Conservation (phyloP, 1,140 invertebrate species). For the Hesperophylax magnus region DNA sequence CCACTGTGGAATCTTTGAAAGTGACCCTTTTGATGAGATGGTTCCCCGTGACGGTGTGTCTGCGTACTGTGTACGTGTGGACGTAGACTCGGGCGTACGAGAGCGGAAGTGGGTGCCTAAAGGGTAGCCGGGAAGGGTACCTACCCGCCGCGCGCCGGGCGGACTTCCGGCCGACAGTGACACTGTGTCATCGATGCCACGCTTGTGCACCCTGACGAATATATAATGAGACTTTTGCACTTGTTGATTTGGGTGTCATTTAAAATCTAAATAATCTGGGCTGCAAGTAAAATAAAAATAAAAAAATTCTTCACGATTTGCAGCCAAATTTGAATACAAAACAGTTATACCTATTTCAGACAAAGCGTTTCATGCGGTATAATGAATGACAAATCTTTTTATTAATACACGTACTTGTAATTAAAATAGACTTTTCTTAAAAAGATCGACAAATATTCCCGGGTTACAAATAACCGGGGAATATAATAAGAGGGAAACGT, state of each 20-base stretch:
- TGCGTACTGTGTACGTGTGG: background rate
- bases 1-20: too few species aligned
- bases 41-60: background rate
- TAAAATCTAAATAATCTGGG: background rate
- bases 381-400: too few species aligned
- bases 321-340: background rate
- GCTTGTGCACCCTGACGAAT: background rate
- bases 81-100: background rate
- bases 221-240: background rate
- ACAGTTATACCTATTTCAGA: too few species aligned
- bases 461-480: too few species aligned
- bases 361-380: too few species aligned
- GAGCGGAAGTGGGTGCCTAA: constrained; percentile 12
- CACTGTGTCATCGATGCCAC: constrained; percentile 25
- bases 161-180: constrained; percentile 24
- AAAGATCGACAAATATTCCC: too few species aligned
- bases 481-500: too few species aligned
- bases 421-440: too few species aligned
- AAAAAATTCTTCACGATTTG: background rate
- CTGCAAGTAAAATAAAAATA: too few species aligned
- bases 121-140: background rate
- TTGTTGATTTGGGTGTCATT: background rate
- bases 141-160: background rate
- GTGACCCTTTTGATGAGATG: too few species aligned
- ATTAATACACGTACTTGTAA: too few species aligned